These are phyloP conservation scores for Gari tellinella DNA, from an alignment of 2,888 invertebrate genomes.

Conservation along the genomic window DNA sequence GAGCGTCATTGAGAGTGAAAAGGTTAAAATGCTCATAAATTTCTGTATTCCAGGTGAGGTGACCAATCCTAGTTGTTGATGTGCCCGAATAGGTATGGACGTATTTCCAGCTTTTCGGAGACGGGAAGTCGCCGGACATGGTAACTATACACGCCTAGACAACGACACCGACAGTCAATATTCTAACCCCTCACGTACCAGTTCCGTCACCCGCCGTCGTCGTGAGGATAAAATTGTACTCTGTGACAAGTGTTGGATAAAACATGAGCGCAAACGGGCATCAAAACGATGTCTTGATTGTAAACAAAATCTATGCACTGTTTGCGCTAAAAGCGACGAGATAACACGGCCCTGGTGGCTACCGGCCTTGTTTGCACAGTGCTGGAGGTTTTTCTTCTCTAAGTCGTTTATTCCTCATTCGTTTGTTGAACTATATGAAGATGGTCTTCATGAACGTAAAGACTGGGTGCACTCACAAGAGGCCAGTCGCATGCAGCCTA, in stretches of 20 bases:
- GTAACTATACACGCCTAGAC: conserved; percentile 30
- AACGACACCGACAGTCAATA: conserved; percentile 34
- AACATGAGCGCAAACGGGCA: conserved; percentile 27
- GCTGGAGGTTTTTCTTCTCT: conserved; percentile 37
- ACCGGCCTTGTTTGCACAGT: conserved; percentile 28
- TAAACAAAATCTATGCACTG: conserved; percentile 38
- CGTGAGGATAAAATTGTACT: not conserved
- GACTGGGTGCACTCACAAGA: conserved; percentile 37
- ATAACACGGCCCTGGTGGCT: conserved; percentile 32
- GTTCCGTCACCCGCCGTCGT: not conserved
- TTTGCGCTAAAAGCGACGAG: conserved; percentile 36
- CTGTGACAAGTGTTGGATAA: conserved; percentile 49
- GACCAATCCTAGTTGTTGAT: no score
- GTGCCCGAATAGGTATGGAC: conserved; percentile 7
- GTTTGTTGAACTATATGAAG: conserved; percentile 20
- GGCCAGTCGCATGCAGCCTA: conserved; percentile 24
- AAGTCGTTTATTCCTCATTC: conserved; percentile 33
- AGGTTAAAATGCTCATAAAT: no score
- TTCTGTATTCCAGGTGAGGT: no score
- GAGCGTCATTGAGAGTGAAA: no score
- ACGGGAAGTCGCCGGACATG: conserved; percentile 13
- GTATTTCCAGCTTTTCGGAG: conserved; percentile 28
- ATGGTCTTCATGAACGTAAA: not conserved
- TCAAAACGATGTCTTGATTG: conserved; percentile 40
- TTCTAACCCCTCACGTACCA: conserved; percentile 1